Evolutionary conservation across 2,888 invertebrate species (phyloP).

Genomic region (Leucophenga montana): DNA sequence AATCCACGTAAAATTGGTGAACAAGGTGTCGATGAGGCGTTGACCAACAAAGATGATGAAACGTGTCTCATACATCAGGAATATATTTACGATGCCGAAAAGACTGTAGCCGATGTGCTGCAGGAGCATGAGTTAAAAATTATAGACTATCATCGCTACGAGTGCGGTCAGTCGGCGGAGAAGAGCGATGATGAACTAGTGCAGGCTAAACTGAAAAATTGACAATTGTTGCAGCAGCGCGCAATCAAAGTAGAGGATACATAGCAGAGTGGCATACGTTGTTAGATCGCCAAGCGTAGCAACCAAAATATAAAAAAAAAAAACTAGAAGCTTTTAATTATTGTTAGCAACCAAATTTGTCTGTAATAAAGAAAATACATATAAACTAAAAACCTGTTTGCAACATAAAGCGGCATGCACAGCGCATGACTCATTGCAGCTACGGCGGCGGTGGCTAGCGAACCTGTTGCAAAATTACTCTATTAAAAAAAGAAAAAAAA

Average conservation of each 20-base stretch:
- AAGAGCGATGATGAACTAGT: slow-evolving; percentile 54
- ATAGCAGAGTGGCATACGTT: not conserved
- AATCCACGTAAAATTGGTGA: slow-evolving; percentile 85
- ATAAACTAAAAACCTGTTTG: slow-evolving; percentile 25
- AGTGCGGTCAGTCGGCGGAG: slow-evolving; percentile 82
- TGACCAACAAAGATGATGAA: slow-evolving; percentile 82
- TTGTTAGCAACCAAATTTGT: slow-evolving; percentile 2
- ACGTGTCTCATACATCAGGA: slow-evolving; percentile 88
- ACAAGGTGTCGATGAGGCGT: slow-evolving; percentile 77
- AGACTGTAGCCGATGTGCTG: slow-evolving; percentile 83
- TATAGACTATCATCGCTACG: slow-evolving; percentile 88
- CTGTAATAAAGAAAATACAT: slow-evolving; percentile 35
- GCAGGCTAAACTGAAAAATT: slow-evolving; percentile 58
- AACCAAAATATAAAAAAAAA: not conserved
- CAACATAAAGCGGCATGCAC: slow-evolving; percentile 12
- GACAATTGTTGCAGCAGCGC: slow-evolving; percentile 46
- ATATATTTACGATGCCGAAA: slow-evolving; percentile 84
- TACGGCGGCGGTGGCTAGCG: slow-evolving; percentile 1
- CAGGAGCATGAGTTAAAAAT: slow-evolving; percentile 79
- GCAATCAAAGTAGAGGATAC: slow-evolving; percentile 19
- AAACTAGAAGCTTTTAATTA: slow-evolving; percentile 16
- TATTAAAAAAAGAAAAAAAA: slow-evolving; percentile 38
- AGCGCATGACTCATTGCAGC: slow-evolving; percentile 53
- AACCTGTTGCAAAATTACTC: slow-evolving; percentile 1
- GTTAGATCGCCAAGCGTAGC: not conserved